Percentiles rank a stretch among this genome's conserved stretches.
Evolutionary conservation across 2,888 invertebrate genomes (phyloP).

Genomic region (Hypomecis punctinalis): DNA sequence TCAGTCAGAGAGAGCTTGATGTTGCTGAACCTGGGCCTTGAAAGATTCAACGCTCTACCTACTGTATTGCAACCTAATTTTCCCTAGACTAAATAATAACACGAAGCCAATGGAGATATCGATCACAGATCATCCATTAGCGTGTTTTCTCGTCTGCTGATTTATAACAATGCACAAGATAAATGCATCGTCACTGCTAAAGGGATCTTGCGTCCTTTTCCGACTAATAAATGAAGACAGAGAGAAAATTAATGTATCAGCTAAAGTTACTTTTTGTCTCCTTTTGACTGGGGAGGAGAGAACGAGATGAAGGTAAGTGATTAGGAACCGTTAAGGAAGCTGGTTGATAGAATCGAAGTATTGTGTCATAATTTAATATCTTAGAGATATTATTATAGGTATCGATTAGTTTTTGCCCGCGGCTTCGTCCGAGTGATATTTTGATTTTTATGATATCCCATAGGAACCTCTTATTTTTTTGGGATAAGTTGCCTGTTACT

Average conservation of each 20-base stretch:
- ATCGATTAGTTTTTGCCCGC: no score
- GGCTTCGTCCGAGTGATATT: no score
- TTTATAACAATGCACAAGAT: constrained; percentile 48
- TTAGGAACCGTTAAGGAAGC: constrained; percentile 15
- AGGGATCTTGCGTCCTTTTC: constrained; percentile 8
- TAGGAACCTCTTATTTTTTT: no score
- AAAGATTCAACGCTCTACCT: no score
- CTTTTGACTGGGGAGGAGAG: constrained; percentile 6
- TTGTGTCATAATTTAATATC: constrained; percentile 6
- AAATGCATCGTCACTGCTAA: constrained; percentile 46
- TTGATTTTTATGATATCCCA: no score
- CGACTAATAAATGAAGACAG: constrained; percentile 16
- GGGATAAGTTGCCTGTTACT: no score
- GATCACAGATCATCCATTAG: constrained; percentile 45
- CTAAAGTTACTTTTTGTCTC: constrained; percentile 1
- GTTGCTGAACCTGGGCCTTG: no score
- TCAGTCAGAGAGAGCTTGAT: no score
- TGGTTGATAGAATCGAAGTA: constrained; percentile 5
- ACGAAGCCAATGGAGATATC: constrained; percentile 36
- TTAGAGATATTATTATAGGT: background rate
- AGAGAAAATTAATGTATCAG: constrained; percentile 42
- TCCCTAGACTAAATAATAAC: background rate
- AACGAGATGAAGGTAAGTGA: constrained; percentile 32
- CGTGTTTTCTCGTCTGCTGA: constrained; percentile 48
- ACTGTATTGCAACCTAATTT: background rate